Evolutionary conservation across 2,797 vertebrate species (phyloP).

Genomic region (Eremophila alpestris): DNA sequence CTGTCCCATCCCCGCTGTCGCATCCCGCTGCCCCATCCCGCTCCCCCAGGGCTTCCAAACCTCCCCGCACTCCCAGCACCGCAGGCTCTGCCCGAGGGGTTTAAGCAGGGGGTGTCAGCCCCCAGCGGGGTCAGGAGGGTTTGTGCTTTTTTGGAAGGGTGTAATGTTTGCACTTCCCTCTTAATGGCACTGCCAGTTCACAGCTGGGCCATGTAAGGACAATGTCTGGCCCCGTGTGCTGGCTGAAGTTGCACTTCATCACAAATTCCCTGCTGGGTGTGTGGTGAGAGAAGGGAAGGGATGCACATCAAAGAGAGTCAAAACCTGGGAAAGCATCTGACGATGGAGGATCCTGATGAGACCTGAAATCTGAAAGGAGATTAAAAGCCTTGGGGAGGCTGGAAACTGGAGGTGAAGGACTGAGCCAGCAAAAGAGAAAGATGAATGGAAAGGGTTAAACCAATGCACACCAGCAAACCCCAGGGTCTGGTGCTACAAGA

Average conservation of each 20-base stretch:
- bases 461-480: rapidly evolving
- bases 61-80: rapidly evolving
- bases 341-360: background rate
- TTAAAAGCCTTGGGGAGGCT: background rate
- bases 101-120: background rate
- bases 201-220: background rate
- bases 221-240: background rate
- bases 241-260: background rate
- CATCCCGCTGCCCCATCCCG: background rate
- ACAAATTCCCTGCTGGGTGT: background rate
- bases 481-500: background rate
- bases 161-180: background rate
- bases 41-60: background rate
- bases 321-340: background rate
- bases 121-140: background rate
- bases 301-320: background rate
- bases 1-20: too few species aligned
- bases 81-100: rapidly evolving
- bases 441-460: background rate
- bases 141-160: background rate
- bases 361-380: background rate
- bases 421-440: background rate
- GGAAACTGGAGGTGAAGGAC: background rate
- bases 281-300: background rate
- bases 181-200: background rate